Evolutionary conservation across 1,140 invertebrate species (phyloP), one percentile per base, ranked within the genome.

Genomic region (Trissolcus basalis): DNA sequence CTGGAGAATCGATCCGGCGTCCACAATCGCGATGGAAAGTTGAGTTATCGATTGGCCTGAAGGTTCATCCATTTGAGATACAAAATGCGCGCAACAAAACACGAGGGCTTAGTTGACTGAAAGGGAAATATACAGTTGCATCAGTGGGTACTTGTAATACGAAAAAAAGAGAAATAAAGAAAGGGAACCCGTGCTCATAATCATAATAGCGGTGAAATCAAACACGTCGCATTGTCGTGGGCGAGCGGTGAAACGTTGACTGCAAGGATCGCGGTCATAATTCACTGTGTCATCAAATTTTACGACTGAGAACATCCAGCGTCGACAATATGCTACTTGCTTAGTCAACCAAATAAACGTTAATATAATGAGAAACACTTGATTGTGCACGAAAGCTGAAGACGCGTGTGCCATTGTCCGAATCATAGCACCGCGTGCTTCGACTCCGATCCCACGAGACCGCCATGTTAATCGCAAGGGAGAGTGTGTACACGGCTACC

Each of bases 381-480:
- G 71, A 79, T 79, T 79, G 77, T 79, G 77, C 77, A 79, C n/a
- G 55, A 79, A 72, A 71, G 71, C 63, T 51, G 72, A 79, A 79
- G 68, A 79, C 72, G 77, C 77, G 77, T 79, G 77, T 67, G 53
- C 77, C 44, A 79, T 79, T 79, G 77, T 75, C 77, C 39, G 64
- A 55, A 54, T 49, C 45, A 60, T 45, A 10, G 15, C 19, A 36
- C 39, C 7, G 33, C 13, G n/a, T 16, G 13, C 4, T 27, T 11
- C 16, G 14, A 39, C 39, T 60, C 19, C 5, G 14, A 44, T 75
- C 71, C 54, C 71, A 63, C 51, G 71, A 58, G 71, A 54, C 71
- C 39, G 54, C 61, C 50, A 76, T 54, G 65, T 51, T 75, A 75
- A 64, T 59, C 19, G 51, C 32, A 8, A 70, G 54, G 72, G 59